Conservation (phyloP, 1,140 invertebrate species). For the Drosophila sp. region DNA sequence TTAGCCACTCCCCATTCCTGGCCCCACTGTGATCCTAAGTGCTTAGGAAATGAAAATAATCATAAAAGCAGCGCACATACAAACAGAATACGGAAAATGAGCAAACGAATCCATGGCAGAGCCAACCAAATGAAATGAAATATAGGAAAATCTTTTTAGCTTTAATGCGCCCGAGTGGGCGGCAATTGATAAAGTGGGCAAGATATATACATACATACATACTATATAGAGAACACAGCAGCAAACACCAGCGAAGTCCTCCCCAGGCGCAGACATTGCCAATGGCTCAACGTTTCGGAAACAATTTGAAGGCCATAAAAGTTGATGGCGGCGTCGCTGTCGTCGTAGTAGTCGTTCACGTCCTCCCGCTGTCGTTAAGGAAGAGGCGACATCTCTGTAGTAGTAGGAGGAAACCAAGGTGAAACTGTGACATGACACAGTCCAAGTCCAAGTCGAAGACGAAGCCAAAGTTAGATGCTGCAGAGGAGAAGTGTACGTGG, state of each 20-base stretch:
- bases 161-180: constrained; percentile 27
- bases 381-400: constrained; percentile 52
- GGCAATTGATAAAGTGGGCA: constrained; percentile 64
- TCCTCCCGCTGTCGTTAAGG: constrained; percentile 38
- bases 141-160: constrained; percentile 21
- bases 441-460: constrained; percentile 4
- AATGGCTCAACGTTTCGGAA: constrained; percentile 74
- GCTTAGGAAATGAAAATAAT: constrained; percentile 7
- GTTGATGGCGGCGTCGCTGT: constrained; percentile 59
- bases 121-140: constrained; percentile 26
- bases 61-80: constrained; percentile 1
- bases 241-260: constrained; percentile 22
- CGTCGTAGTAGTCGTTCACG: not conserved
- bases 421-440: constrained; percentile 22
- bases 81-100: constrained; percentile 41
- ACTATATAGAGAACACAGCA: not conserved
- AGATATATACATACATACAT: constrained; percentile 47
- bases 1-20: no score
- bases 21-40: constrained; percentile 4
- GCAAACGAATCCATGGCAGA: constrained; percentile 46
- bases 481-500: no score
- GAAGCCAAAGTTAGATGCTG: constrained; percentile 32
- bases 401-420: constrained; percentile 45
- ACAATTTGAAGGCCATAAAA: constrained; percentile 81
- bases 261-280: constrained; percentile 34